Percentiles rank a stretch among this genome's conserved stretches.
phyloP scores from a whole-genome alignment of 2,113 vertebrate genomes.

The Python bivittatus region DNA sequence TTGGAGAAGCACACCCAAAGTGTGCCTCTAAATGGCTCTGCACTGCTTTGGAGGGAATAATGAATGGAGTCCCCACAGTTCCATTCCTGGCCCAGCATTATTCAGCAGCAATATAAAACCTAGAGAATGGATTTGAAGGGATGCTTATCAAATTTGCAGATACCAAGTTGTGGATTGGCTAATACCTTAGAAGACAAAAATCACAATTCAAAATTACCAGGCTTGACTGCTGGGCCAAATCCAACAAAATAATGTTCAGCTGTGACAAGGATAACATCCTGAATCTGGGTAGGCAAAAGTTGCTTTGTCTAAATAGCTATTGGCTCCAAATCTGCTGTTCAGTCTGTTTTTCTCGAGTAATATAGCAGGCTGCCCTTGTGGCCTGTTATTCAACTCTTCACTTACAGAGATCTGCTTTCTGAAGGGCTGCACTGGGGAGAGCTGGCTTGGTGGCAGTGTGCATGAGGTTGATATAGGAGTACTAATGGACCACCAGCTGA shows the following conservation, averaged over 20 bases:
- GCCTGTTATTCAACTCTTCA: neutral
- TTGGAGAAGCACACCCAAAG: neutral
- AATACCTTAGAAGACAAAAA: neutral
- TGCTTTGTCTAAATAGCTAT: neutral
- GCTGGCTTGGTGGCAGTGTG: neutral
- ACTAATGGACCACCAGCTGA: neutral
- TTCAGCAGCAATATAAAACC: neutral
- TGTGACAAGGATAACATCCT: neutral
- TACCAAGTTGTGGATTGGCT: neutral
- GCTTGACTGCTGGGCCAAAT: neutral
- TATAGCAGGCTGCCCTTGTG: neutral
- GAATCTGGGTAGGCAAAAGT: neutral
- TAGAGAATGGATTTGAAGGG: neutral
- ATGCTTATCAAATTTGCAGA: neutral
- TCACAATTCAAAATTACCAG: neutral
- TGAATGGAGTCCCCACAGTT: neutral
- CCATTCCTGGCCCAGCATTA: neutral
- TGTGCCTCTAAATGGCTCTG: neutral
- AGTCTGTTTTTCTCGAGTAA: neutral
- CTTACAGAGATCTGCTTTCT: neutral
- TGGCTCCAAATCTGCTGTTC: neutral
- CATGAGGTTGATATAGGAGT: neutral
- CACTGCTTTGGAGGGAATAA: neutral
- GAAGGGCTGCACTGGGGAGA: neutral
- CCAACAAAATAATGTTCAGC: neutral